Base-by-base conservation (phyloP, 2,888 invertebrate genomes). In the Hydroisotoma schaefferi region DNA sequence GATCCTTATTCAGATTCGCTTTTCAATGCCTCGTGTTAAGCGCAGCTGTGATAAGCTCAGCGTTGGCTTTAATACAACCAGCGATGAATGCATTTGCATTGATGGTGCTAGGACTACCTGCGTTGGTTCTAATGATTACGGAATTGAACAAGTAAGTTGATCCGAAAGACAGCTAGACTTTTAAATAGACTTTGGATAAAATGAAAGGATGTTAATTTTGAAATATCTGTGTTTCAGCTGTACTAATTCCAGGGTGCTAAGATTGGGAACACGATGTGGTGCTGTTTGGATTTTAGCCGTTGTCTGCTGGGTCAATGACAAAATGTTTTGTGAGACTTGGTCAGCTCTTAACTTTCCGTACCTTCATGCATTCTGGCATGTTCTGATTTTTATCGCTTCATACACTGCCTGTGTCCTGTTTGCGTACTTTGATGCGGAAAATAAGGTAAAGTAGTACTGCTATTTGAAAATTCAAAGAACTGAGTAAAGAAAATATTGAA, bases 301-400 rank as follows among this genome's bases (percentile, higher is more conserved):
- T 18, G 80, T 84, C 71, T 87, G 87, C 75, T 90, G 90, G 90
- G 77, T 88, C 38, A 84, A 86, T 73, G 62, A 62, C 40, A 58
- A 43, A 28, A 26, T 62, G 51, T 86, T 88, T 76, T 90, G 90
- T 76, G 87, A 88, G 72, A 83, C 85, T 20, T 89, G 88, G 88
- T 82, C 86, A 1, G 82, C 83, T 15, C 82, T 88, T 12, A 84
- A 87, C 77, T 88, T 90, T 73, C 89, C 89, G 0, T 90, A 90
- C 77, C 81, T 90, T 74, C 90, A 90, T 75, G 88, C 87, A 12
- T 80, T 88, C 20, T 90, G 90, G 90, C 90, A 90, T 76, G 78
- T 90, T 15, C 83, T 89, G 55, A 88, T 88, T 69, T 88, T 87
- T 74, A 86, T 90, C 52, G 85, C 88, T 0, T 83, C 86, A 29